Evolutionary conservation across 2,888 invertebrate genomes (phyloP), one percentile per base, ranked within the genome.

Genomic region (Gastrophysa polygoni): DNA sequence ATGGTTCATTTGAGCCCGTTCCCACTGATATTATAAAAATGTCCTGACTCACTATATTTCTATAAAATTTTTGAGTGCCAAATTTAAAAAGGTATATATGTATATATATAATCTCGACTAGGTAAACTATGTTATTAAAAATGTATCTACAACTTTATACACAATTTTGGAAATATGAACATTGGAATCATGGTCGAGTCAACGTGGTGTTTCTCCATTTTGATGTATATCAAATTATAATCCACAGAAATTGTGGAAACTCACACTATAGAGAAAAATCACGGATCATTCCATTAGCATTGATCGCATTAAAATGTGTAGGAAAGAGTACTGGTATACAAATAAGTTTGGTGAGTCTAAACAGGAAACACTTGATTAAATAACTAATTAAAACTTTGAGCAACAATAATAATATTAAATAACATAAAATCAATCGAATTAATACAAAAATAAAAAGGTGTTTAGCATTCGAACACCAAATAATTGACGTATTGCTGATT

Each of bases 121-220:
- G 77, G 73, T 73, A 72, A 68, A 70, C 70, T 72, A 71, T 73
- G 68, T 72, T 73, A 71, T 71, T 74, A 76, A 76, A 77, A 76
- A 73, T 73, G 73, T 77, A 77, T 77, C 77, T 77, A 77, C 77
- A 77, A 72, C 51, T 77, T 75, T 77, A 71, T 76, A 77, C 75
- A 77, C 55, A 43, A 59, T 68, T 71, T 71, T 68, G 70, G 67
- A 70, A 71, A 72, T 59, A 66, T 70, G 67, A 66, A 68, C 52
- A 60, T 66, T 69, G 67, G 66, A 67, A 69, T 34, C 34, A 43
- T 50, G 34, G 14, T 55, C 48, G 52, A 47, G 28, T n/a, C 57
- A 16, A 8, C n/a, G 11, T 38, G 54, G 17, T 50, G 47, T 58
- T 63, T 65, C 64, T 28, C 16, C 21, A 20, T 14, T 17, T 61